These are phyloP conservation scores for Melanotaenia pygmaea DNA, from an alignment of 2,797 vertebrate genomes.

Conservation along the genomic window DNA sequence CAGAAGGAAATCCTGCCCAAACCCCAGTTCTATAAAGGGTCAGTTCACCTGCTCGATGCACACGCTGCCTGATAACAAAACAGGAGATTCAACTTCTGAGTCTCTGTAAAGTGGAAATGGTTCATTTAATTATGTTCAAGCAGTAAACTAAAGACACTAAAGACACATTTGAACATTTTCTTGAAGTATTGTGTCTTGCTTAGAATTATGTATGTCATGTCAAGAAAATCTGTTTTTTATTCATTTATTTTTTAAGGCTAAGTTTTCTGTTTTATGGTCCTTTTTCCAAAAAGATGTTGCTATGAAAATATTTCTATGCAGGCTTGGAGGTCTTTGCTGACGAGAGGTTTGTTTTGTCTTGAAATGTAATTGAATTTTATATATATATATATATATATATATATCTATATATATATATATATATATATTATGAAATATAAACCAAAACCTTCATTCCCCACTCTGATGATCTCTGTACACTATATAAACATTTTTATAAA, in stretches of 20 bases:
- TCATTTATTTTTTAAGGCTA: too few relatives aligned
- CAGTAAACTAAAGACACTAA: neutral
- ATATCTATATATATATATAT: too few relatives aligned
- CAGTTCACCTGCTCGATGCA: slow-evolving; percentile 41
- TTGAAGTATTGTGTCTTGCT: too few relatives aligned
- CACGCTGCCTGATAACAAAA: neutral
- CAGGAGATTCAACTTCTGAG: neutral
- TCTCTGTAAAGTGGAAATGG: neutral
- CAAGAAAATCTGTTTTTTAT: neutral
- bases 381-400: too few relatives aligned
- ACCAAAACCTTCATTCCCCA: neutral
- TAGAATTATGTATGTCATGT: neutral
- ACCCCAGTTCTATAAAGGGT: slow-evolving; percentile 93
- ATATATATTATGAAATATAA: neutral
- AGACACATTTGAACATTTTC: neutral
- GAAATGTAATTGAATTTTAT: neutral
- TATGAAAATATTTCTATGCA: neutral
- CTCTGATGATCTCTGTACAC: neutral
- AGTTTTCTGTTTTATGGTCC: neutral
- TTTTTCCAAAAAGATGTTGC: neutral
- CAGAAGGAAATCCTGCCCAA: slow-evolving; percentile 89
- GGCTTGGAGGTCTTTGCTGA: neutral
- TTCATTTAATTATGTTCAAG: neutral
- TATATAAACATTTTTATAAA: neutral
- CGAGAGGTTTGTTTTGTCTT: neutral